These are phyloP conservation scores for Pachycephus smyrnensis DNA, from an alignment of 2,888 invertebrate species.

Conservation along the genomic window DNA sequence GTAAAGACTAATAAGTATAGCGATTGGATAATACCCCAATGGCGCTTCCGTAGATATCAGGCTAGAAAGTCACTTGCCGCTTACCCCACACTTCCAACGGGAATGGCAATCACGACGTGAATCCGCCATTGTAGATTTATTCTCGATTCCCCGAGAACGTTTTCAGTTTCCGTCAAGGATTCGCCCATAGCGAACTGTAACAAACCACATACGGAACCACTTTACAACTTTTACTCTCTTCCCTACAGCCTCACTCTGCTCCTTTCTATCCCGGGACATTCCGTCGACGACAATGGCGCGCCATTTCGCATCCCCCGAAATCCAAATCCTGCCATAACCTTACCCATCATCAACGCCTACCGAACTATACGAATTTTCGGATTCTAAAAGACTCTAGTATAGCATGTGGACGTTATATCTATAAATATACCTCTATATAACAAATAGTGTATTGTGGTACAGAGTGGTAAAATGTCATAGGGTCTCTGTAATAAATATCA, in stretches of 20 bases:
- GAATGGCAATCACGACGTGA: slow-evolving; percentile 25
- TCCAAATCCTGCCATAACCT: background rate
- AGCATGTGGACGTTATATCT: background rate
- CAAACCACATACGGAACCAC: slow-evolving; percentile 20
- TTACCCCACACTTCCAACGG: background rate
- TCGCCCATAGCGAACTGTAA: slow-evolving; percentile 18
- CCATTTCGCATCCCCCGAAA: background rate
- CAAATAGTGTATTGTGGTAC: background rate
- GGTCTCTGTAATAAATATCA: slow-evolving; percentile 12
- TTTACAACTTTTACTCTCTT: slow-evolving; percentile 24
- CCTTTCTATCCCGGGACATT: slow-evolving; percentile 10
- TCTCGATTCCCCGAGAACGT: slow-evolving; percentile 28
- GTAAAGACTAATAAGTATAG: slow-evolving; percentile 43
- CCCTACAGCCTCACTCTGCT: background rate
- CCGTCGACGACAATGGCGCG: background rate
- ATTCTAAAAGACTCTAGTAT: background rate
- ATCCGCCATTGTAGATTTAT: slow-evolving; percentile 34
- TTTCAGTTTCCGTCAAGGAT: slow-evolving; percentile 17
- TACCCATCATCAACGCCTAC: background rate
- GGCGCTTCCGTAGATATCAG: slow-evolving; percentile 12
- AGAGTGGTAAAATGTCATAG: background rate
- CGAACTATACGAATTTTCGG: background rate
- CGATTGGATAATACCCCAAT: slow-evolving; percentile 41
- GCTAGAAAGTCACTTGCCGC: slow-evolving; percentile 28
- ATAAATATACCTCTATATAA: background rate